phyloP scores from a whole-genome alignment of 2,797 vertebrate genomes.

The Acrocephalus scirpaceus region DNA sequence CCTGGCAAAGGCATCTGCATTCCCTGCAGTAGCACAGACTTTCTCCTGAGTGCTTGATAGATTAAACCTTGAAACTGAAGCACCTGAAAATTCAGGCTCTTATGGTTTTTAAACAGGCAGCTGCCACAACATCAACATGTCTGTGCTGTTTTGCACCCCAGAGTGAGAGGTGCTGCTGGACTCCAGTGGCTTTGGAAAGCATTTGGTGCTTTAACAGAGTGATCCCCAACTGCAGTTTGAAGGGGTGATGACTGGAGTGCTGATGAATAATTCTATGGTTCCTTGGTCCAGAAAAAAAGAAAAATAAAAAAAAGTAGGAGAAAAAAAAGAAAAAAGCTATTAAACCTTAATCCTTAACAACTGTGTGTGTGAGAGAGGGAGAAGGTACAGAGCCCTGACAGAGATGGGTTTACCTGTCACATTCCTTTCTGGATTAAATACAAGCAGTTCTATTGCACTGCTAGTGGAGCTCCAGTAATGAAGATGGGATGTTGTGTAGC shows the following conservation, averaged over 20 bases:
- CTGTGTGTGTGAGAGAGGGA: neutral
- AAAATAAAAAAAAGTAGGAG: neutral
- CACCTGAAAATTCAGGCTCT: neutral
- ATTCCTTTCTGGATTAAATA: neutral
- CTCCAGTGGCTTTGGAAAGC: neutral
- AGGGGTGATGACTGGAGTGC: neutral
- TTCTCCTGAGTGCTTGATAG: fast-evolving
- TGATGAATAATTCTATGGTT: neutral
- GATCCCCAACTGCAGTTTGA: neutral
- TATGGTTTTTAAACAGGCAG: neutral
- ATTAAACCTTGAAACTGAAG: neutral
- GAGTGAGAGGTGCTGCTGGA: neutral
- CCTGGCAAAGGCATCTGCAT: fast-evolving
- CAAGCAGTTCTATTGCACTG: neutral
- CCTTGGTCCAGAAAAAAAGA: neutral
- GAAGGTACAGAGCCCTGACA: neutral
- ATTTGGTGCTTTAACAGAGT: neutral
- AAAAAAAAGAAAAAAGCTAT: neutral
- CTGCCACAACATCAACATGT: fast-evolving
- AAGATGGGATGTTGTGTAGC: neutral
- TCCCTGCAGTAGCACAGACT: fast-evolving
- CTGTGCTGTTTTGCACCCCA: fast-evolving
- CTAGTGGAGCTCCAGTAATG: neutral
- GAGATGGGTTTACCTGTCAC: neutral
- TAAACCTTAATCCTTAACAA: neutral